Percentiles rank a stretch among this genome's conserved stretches.
These are phyloP conservation scores for Dinomys branickii DNA, from an alignment of 2,113 vertebrate species.

Conservation along the genomic window DNA sequence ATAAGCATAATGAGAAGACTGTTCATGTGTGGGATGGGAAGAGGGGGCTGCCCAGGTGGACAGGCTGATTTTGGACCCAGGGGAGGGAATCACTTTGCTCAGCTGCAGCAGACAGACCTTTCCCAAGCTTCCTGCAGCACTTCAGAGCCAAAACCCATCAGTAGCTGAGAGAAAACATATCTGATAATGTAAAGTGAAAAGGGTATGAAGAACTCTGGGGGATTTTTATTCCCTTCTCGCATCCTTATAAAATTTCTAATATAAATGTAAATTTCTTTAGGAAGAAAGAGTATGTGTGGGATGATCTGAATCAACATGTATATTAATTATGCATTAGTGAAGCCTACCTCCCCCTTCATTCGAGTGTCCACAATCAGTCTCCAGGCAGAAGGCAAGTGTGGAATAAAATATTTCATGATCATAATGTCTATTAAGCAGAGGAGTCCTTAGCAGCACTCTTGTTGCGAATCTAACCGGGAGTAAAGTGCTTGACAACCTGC, in stretches of 20 bases:
- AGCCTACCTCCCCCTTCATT: slow-evolving; percentile 71
- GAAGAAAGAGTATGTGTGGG: background rate
- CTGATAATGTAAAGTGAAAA: slow-evolving; percentile 13
- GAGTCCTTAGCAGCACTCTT: background rate
- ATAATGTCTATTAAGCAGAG: slow-evolving; percentile 30
- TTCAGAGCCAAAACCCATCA: background rate
- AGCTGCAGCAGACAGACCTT: too few relatives aligned
- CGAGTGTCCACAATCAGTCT: slow-evolving; percentile 47
- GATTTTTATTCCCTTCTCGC: slow-evolving; percentile 24
- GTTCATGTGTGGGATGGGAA: rapidly evolving
- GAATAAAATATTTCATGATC: slow-evolving; percentile 54
- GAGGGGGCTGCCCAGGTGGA: rapidly evolving
- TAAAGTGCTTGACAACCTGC: slow-evolving; percentile 17
- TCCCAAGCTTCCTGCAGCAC: too few relatives aligned
- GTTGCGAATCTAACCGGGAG: slow-evolving; percentile 59
- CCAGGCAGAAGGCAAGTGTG: background rate
- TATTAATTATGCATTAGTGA: slow-evolving; percentile 73
- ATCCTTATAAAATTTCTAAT: slow-evolving; percentile 71
- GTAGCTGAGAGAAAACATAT: background rate
- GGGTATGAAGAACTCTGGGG: background rate
- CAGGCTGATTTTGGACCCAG: background rate
- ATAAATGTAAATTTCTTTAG: slow-evolving; percentile 75
- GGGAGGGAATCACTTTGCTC: background rate
- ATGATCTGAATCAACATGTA: slow-evolving; percentile 42
- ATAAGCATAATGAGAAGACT: rapidly evolving